These are phyloP conservation scores for Orthosia incerta DNA, from an alignment of 2,888 invertebrate species.

Conservation along the genomic window DNA sequence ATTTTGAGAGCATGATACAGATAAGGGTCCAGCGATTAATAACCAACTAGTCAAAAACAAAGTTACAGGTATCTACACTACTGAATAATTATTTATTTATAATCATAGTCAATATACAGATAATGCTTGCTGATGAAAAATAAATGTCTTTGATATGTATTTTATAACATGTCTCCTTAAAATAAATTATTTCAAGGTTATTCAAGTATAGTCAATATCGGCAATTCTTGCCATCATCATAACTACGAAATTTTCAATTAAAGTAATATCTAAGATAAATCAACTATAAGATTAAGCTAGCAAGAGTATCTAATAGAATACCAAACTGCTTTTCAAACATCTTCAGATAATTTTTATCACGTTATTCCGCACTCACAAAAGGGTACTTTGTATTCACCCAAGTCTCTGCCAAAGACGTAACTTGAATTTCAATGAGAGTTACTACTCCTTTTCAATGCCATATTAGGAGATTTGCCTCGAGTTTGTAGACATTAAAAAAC, in stretches of 20 bases:
- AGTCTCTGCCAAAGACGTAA: neutral
- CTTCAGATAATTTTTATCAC: slow-evolving; percentile 14
- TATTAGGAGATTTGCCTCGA: slow-evolving; percentile 28
- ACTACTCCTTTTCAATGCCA: slow-evolving; percentile 44
- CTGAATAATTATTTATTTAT: too few species aligned
- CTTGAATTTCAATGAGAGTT: slow-evolving; percentile 41
- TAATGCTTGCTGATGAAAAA: too few species aligned
- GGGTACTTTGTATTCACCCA: slow-evolving; percentile 38
- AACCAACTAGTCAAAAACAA: neutral
- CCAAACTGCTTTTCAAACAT: slow-evolving; percentile 12
- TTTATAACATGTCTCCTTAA: too few species aligned
- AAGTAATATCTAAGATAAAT: neutral
- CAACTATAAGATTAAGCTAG: neutral
- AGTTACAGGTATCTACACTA: too few species aligned
- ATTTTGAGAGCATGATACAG: neutral
- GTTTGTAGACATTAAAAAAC: slow-evolving; percentile 26
- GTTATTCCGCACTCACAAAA: slow-evolving; percentile 17
- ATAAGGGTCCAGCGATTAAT: neutral
- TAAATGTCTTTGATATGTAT: too few species aligned
- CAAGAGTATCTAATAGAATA: neutral
- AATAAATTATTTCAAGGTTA: too few species aligned
- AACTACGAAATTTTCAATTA: too few species aligned
- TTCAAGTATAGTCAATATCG: too few species aligned
- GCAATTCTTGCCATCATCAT: too few species aligned
- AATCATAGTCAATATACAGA: too few species aligned